Base-by-base conservation (phyloP, 2,888 invertebrate genomes). In the Oligia strigilis region DNA sequence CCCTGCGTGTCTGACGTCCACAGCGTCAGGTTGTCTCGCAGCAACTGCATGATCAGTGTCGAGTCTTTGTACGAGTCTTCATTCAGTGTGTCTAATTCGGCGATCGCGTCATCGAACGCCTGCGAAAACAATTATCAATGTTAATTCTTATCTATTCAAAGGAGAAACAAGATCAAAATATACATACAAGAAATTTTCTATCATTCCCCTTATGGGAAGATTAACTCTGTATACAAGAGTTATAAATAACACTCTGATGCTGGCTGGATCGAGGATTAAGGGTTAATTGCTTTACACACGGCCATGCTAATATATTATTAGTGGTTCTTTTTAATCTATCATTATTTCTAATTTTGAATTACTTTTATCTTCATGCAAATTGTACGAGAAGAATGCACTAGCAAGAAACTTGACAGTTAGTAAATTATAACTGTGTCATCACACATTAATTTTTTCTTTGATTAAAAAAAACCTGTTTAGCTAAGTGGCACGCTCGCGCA, bases 11-110 rank as follows among this genome's bases (percentile, higher is more conserved):
- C 99, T 96, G 99, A 99, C 97, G 99, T 99, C 99, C 99, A 99
- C 96, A 99, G 98, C 96, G 99, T 99, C 95, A 99, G 98, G 98
- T 99, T 99, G 97, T 99, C 99, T 96, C 99, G 98, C 98, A 99
- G 98, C 97, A 99, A 98, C 98, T 99, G 99, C 99, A 99, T 99
- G 97, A 99, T 99, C 97, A 99, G 98, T 95, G 99, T 99, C 95
- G 99, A 99, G 98, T 99, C 99, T 98, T 99, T 99, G 98, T 99
- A 99, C 95, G 99, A 99, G 97, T 99, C 99, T 98, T 99, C 99
- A 97, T 99, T 99, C 97, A 99, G 97, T 95, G 99, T 99, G 98
- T 99, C 99, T 97, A 99, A 98, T 97, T 99, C 99, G 93, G 99
- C 99, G 97, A 99, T 99, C 97, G 99, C 99, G 97, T 99, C 99